A percentile compares a stretch with the other conserved stretches of the same genome.
These are phyloP conservation scores for Todiramphus chloris DNA, from an alignment of 2,113 vertebrate genomes.

Conservation along the genomic window DNA sequence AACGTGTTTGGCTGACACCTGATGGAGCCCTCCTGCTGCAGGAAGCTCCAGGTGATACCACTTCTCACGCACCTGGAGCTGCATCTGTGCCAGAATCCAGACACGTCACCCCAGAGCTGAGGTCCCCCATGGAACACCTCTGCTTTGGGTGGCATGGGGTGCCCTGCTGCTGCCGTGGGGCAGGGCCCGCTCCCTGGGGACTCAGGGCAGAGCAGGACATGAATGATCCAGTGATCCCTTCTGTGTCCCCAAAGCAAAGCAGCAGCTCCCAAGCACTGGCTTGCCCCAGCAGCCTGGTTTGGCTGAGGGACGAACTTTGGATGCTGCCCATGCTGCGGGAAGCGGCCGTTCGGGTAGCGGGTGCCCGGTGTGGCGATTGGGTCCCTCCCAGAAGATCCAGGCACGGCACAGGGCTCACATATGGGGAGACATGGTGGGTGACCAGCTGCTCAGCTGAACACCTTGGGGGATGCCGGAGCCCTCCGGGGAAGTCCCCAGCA, in stretches of 20 bases:
- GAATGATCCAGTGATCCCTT: fast-evolving
- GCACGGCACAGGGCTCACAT: fast-evolving
- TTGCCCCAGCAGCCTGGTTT: background rate
- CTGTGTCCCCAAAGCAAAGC: background rate
- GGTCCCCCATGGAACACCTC: background rate
- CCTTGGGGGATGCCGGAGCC: background rate
- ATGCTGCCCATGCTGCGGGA: fast-evolving
- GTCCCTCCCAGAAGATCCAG: background rate
- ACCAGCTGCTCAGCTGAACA: background rate
- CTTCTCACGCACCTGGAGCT: background rate
- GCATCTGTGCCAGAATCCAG: background rate
- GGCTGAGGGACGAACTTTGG: background rate
- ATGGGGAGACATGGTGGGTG: background rate
- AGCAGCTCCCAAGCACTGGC: background rate
- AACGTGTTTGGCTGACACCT: background rate
- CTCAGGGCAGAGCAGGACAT: background rate
- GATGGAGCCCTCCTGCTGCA: background rate
- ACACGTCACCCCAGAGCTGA: background rate
- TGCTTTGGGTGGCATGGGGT: fast-evolving
- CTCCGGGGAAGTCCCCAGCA: background rate
- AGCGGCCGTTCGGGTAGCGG: fast-evolving
- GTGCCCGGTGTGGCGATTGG: fast-evolving
- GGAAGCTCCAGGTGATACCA: background rate
- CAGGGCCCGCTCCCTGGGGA: fast-evolving
- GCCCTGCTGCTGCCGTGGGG: background rate